Base-by-base conservation (phyloP, 2,797 vertebrate species). In the Huso huso region DNA sequence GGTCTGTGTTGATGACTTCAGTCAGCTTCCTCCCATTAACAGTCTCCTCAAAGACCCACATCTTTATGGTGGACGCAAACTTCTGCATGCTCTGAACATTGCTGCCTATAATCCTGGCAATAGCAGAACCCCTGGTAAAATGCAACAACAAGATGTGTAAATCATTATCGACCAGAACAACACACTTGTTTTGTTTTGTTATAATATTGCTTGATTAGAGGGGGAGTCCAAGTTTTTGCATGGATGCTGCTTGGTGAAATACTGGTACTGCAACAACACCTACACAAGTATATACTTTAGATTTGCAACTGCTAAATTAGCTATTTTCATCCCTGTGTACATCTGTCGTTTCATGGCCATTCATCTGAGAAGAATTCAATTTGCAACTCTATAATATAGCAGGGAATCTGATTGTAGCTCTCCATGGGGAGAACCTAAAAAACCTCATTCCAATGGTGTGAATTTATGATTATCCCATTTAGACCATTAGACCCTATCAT, bases 31-130 rank as follows among this genome's bases (percentile, higher is more conserved):
- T 90, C 60, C 92, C 94, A 23, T 93, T 81, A 70, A 97, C 61
- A 1, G 82, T 87, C 80, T 97, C 94, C 77, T 97, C 94, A 53
- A 86, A 96, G 69, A 96, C 94, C 95, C 94, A 96, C 95, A 97
- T 95, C 70, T 92, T 94, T 74, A 97, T 94, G 0, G 87, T 92
- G 69, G 88, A 81, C 71, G 91, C 88, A 71, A 97, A 95, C 67
- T 81, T 88, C 65, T 90, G 81, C 71, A 92, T 66, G 0, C 81
- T 85, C 73, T 82, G 86, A 62, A 90, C 92, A 77, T 97, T 96
- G 23, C 77, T 79, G 51, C 94, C 95, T 71, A 97, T 79, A 65
- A 96, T 95, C 83, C 91, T 91, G 59, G 94, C 93, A 70, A 97
- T 88, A 0, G 94, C 94, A 68, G 94, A 96, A 13, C 94, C 94